phyloP scores from a whole-genome alignment of 2,888 invertebrate genomes.

The Trichogramma evanescens region DNA sequence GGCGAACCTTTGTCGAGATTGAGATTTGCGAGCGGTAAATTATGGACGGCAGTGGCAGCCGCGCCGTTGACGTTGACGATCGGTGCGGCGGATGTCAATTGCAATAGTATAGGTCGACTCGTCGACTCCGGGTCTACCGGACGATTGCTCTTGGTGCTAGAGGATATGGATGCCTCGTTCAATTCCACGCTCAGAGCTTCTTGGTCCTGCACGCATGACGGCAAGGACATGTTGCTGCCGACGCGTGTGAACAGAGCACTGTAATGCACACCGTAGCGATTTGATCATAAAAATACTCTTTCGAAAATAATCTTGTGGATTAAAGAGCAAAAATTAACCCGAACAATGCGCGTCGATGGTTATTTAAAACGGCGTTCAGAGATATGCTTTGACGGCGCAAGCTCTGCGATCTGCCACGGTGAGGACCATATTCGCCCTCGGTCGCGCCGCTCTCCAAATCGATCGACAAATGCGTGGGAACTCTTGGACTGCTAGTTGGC shows the following conservation, averaged over 20 bases:
- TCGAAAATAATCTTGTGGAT: not conserved
- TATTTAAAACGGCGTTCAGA: constrained; percentile 36
- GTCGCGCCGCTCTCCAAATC: constrained; percentile 34
- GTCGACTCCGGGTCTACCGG: not conserved
- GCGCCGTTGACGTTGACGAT: constrained; percentile 14
- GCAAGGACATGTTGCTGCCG: constrained; percentile 42
- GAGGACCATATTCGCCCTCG: constrained; percentile 18
- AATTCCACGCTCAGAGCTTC: constrained; percentile 22
- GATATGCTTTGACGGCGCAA: constrained; percentile 38
- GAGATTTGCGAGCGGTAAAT: too few species aligned
- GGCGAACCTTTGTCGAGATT: too few species aligned
- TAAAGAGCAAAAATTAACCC: constrained; percentile 20
- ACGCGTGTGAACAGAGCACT: constrained; percentile 39
- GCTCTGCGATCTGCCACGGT: constrained; percentile 31
- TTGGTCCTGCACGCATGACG: constrained; percentile 38
- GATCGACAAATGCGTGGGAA: constrained; percentile 26
- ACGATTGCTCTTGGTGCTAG: constrained; percentile 8
- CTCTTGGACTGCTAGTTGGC: constrained; percentile 13
- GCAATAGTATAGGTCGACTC: constrained; percentile 30
- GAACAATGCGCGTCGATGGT: constrained; percentile 38
- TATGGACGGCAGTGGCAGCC: too few species aligned
- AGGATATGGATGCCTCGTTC: constrained; percentile 14
- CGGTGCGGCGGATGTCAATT: constrained; percentile 34
- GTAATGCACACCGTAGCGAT: not conserved
- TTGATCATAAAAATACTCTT: not conserved